Evolutionary conservation across 2,797 vertebrate species (phyloP), one percentile per base, ranked within the genome.

Genomic region (Centropyge bicolor): DNA sequence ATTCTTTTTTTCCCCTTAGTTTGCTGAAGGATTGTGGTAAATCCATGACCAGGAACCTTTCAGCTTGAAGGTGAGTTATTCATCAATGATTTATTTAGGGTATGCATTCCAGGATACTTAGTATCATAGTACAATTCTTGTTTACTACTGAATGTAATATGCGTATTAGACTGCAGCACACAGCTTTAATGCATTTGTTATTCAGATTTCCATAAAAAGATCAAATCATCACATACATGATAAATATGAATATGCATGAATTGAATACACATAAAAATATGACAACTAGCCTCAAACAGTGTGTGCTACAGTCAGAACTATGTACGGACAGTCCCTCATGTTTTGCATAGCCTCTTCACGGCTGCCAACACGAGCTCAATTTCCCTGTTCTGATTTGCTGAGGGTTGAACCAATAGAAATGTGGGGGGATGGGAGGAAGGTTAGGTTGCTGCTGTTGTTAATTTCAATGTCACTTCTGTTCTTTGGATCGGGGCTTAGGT

Each of bases 321-420:
- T 85, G 72, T 82, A 88, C 67, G 81, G 68, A 82, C 87, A 91
- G 83, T 81, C 79, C 62, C 81, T 72, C 61, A 84, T 77, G 65
- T 85, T 91, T 93, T 94, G 87, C 88, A 91, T 93, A 93, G 91
- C 91, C 87, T 77, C 77, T 86, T 83, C 65, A 78, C 85, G 92
- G 92, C 94, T 93, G 86, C 93, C 93, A 93, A 88, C 87, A 89
- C 88, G 80, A 89, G 84, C 86, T 82, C 70, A 71, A 62, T 80
- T 76, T 57, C 72, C 51, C 76, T 8, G 27, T 63, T 89, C 80
- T 94, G 83, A 96, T 95, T 95, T 36, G 95, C 84, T 92, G 74
- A 87, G 78, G 71, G 78, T 43, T 74, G 59, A 72, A 72, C 96
- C 94, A 95, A 94, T 96, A 80, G 89, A 59, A 84, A 41, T 0